phyloP scores from a whole-genome alignment of 2,113 vertebrate species.

The Xenopus borealis region DNA sequence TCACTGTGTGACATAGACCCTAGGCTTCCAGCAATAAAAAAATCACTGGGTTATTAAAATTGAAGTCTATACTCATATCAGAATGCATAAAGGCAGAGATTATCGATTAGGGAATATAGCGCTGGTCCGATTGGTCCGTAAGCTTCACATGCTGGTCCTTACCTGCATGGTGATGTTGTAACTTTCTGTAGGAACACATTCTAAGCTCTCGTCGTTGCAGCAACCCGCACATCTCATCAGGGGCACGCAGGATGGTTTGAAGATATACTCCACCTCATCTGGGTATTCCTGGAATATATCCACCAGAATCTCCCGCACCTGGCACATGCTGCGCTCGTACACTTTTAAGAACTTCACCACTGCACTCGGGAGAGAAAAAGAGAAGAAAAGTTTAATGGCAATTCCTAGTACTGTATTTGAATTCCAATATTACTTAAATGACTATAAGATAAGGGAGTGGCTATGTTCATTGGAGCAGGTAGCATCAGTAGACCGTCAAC shows the following conservation, averaged over 20 bases:
- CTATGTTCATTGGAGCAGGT: too few relatives aligned
- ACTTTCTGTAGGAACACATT: constrained; percentile 82
- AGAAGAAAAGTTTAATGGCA: neutral
- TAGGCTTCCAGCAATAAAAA: too few relatives aligned
- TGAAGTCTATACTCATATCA: too few relatives aligned
- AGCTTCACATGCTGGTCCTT: neutral
- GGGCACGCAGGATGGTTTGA: constrained; percentile 93
- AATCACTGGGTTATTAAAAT: too few relatives aligned
- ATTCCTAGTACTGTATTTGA: too few relatives aligned
- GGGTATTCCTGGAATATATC: constrained; percentile 97
- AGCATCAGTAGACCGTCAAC: too few relatives aligned
- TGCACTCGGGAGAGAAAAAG: constrained; percentile 50
- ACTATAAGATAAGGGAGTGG: too few relatives aligned
- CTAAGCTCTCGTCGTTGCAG: constrained; percentile 87
- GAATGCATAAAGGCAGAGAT: too few relatives aligned
- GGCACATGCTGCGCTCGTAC: constrained; percentile 87
- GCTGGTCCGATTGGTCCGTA: too few relatives aligned
- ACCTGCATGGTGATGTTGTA: constrained; percentile 95
- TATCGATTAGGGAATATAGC: too few relatives aligned
- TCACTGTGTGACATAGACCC: too few relatives aligned
- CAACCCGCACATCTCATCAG: constrained; percentile 90
- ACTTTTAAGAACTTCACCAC: constrained; percentile 92
- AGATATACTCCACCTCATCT: constrained; percentile 92
- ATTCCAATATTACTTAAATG: too few relatives aligned
- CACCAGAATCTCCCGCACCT: constrained; percentile 88